Base-by-base conservation (phyloP, 2,113 vertebrate genomes). In the Chaenogobius annularis region DNA sequence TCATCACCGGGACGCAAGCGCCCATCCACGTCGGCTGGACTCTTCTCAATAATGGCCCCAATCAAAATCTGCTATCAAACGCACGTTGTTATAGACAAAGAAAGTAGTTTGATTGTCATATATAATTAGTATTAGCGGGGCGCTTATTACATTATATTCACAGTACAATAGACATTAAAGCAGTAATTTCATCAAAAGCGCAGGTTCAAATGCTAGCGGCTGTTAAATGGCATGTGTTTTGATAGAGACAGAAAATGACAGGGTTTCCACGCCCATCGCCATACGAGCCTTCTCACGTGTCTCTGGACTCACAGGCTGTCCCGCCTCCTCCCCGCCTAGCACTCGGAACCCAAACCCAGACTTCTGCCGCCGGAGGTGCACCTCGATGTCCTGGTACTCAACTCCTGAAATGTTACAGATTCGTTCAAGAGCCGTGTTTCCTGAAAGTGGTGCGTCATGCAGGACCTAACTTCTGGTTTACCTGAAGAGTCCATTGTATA, bases 331-430 rank as follows among this genome's bases (percentile, higher is more conserved):
- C 88, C 98, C 98, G 72, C 98, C 98, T 65, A 99, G 93, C 84
- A 99, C 97, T 83, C 98, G 94, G 93, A 99, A 99, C 64, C 98
- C 98, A 80, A 99, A 99, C 47, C 98, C 98, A 64, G 97, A 98
- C 87, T 98, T 97, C 93, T 99, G 97, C 74, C 97, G 93, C 72
- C 96, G 95, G 90, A 99, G 94, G 80, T 96, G 95, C 85, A 99
- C 96, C 92, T 98, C 97, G 74, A 98, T 83, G 81, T 99, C 97
- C 85, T 96, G 97, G 91, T 95, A 98, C 84, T 98, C 97, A 0
- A 92, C 90, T 86, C 93, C 96, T 96, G 88, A 71, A 73, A 81
- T 46, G 22, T 14, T 12, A 66, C 64, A 66, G 64, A 23, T 47
- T 20, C n/a, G 14, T 47, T 31, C 17, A 66, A 2, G 43, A 22